Percentiles rank a stretch among this genome's conserved stretches.
phyloP scores from a whole-genome alignment of 2,888 invertebrate species.

The Doris montereyensis region DNA sequence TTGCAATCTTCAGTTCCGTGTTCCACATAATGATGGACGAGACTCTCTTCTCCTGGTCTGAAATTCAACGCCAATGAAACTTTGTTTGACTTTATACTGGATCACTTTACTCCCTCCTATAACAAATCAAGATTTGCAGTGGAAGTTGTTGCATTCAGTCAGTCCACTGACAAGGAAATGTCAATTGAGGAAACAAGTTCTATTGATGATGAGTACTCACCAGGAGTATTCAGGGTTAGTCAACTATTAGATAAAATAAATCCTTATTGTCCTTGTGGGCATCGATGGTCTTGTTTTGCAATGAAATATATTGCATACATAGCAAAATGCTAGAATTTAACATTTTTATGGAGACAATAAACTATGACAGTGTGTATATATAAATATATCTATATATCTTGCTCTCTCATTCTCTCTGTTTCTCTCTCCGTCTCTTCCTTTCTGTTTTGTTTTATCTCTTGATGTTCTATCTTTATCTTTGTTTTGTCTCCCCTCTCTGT shows the following conservation, averaged over 20 bases:
- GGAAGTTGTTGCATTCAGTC: conserved; percentile 76
- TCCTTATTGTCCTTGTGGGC: too few species aligned
- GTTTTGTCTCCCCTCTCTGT: too few species aligned
- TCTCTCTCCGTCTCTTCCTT: background rate
- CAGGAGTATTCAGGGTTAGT: conserved; percentile 83
- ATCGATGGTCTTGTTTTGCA: too few species aligned
- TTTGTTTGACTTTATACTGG: conserved; percentile 78
- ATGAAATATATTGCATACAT: too few species aligned
- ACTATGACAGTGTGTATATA: too few species aligned
- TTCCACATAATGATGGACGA: conserved; percentile 74
- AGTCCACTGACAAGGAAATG: conserved; percentile 48
- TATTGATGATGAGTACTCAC: conserved; percentile 83
- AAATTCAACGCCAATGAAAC: conserved; percentile 80
- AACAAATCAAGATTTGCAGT: conserved; percentile 77
- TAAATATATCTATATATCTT: background rate
- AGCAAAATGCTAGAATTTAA: too few species aligned
- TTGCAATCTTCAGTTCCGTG: conserved; percentile 75
- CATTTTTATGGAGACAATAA: too few species aligned
- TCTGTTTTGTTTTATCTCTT: background rate
- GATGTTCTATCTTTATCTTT: background rate
- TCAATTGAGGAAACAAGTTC: conserved; percentile 76
- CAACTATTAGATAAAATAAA: too few species aligned
- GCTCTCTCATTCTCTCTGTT: background rate
- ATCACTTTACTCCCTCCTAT: conserved; percentile 74
- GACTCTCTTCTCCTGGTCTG: conserved; percentile 78